These are phyloP conservation scores for Sycophila texana DNA, from an alignment of 2,888 invertebrate genomes.

Conservation along the genomic window DNA sequence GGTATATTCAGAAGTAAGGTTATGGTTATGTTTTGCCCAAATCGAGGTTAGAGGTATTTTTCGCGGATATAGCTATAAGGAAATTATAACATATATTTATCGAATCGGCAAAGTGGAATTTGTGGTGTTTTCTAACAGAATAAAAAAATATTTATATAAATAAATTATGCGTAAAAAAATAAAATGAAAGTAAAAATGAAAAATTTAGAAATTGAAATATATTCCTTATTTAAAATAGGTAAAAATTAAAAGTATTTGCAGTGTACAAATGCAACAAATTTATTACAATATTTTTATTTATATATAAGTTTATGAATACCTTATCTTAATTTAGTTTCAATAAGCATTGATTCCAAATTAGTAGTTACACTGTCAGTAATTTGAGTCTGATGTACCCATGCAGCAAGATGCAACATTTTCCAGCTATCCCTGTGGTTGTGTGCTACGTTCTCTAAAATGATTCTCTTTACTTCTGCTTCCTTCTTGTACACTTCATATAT, in stretches of 20 bases:
- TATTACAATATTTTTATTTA: constrained; percentile 19
- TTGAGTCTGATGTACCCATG: constrained; percentile 75
- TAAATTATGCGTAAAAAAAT: no score
- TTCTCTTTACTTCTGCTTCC: constrained; percentile 72
- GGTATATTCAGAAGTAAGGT: constrained; percentile 30
- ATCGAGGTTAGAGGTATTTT: no score
- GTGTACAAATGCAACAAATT: no score
- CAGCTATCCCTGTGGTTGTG: constrained; percentile 69
- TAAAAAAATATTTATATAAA: no score
- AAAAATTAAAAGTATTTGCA: background rate
- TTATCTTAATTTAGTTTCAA: constrained; percentile 69
- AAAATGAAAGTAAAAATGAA: no score
- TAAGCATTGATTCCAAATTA: constrained; percentile 66
- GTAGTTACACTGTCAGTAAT: constrained; percentile 64
- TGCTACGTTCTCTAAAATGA: constrained; percentile 73
- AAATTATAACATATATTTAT: no score
- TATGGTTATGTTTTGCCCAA: no score
- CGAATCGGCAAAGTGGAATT: no score
- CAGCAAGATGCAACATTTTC: constrained; percentile 73
- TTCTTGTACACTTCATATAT: constrained; percentile 68
- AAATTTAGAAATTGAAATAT: background rate
- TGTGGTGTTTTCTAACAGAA: no score
- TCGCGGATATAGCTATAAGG: no score
- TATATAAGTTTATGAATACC: constrained; percentile 46
- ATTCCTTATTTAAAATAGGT: background rate